A percentile compares a stretch with the other conserved stretches of the same genome.
Evolutionary conservation across 2,113 vertebrate species (phyloP).

Genomic region (Bos indicus): DNA sequence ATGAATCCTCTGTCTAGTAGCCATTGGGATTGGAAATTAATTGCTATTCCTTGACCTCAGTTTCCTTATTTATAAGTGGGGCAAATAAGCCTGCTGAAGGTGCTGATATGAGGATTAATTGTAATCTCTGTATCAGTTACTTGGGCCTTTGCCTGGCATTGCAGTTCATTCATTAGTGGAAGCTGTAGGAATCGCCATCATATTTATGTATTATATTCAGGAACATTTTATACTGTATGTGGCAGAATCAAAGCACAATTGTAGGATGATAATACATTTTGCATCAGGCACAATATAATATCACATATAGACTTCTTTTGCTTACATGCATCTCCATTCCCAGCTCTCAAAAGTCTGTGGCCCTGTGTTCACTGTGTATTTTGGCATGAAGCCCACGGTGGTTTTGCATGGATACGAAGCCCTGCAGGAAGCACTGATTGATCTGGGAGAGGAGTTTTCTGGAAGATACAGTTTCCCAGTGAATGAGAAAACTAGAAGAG

Average conservation of each 20-base stretch:
- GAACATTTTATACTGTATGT: not conserved
- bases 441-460: not conserved
- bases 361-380: constrained; percentile 49
- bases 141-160: not conserved
- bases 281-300: not conserved
- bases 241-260: not conserved
- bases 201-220: not conserved
- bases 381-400: not conserved
- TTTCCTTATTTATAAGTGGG: not conserved
- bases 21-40: not conserved
- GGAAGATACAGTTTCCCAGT: not conserved
- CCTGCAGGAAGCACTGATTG: not conserved
- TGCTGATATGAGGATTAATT: not conserved
- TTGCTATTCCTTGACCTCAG: not conserved
- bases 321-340: not conserved
- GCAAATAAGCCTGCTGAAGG: not conserved
- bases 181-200: not conserved
- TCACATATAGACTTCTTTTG: not conserved
- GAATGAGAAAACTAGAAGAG: not conserved
- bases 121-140: not conserved
- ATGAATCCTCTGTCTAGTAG: not conserved
- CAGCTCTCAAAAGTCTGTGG: not conserved
- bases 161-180: not conserved
- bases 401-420: constrained; percentile 6
- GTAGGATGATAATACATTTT: not conserved